Evolutionary conservation across 2,888 invertebrate species (phyloP).

Genomic region (Helleia helle): DNA sequence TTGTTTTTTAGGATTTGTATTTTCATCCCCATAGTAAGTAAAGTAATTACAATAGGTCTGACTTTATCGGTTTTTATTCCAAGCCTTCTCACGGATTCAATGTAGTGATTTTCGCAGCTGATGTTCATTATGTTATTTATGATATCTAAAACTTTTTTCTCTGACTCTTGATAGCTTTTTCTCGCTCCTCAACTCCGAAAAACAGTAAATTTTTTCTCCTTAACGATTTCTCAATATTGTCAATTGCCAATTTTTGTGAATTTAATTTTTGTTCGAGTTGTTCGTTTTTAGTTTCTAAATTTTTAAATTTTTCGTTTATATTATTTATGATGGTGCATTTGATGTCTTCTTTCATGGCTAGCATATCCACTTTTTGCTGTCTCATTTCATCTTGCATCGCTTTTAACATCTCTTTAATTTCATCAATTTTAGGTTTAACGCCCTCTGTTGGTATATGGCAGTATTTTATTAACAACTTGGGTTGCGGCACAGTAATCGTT

Average conservation of each 20-base stretch:
- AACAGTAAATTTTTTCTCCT: neutral
- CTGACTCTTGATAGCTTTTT: conserved; percentile 1
- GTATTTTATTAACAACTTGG: too few relatives aligned
- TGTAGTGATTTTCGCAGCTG: conserved; percentile 12
- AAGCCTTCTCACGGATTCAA: conserved; percentile 19
- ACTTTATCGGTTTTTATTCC: conserved; percentile 19
- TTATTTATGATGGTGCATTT: conserved; percentile 9
- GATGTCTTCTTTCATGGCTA: conserved; percentile 10
- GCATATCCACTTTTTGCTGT: conserved; percentile 7
- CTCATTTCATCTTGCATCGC: conserved; percentile 1
- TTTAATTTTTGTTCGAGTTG: conserved; percentile 8
- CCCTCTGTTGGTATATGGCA: too few relatives aligned
- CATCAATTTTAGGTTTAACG: conserved; percentile 6
- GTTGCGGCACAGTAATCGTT: too few relatives aligned
- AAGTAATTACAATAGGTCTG: conserved; percentile 19
- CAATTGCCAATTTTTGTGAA: neutral
- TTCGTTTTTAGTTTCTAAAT: conserved; percentile 3
- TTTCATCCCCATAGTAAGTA: conserved; percentile 17
- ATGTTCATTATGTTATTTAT: conserved; percentile 19
- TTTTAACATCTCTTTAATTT: conserved; percentile 9
- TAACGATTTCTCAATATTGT: neutral
- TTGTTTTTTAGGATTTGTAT: conserved; percentile 17
- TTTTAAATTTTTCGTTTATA: neutral
- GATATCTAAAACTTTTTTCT: conserved; percentile 11
- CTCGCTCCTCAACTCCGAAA: neutral